Evolutionary conservation across 1,140 invertebrate species (phyloP).

Genomic region (Dendroctonus ponderosae): DNA sequence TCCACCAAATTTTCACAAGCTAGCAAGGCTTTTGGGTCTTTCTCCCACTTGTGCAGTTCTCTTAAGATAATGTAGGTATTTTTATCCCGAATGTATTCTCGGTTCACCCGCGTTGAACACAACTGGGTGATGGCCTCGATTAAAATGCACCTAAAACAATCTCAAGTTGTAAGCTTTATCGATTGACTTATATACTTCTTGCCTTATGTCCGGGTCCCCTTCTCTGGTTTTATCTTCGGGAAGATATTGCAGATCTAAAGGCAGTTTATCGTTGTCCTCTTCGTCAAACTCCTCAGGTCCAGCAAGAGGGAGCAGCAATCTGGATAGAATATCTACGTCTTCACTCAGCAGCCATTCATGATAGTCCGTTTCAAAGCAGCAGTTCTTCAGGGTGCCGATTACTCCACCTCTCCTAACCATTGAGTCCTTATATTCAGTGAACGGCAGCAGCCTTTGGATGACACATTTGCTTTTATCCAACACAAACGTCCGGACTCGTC

Average conservation of each 20-base stretch:
- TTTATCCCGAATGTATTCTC: conserved; percentile 72
- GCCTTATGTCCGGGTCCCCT: conserved; percentile 74
- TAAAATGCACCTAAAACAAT: conserved; percentile 58
- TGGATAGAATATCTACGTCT: conserved; percentile 75
- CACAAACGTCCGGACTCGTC: conserved; percentile 56
- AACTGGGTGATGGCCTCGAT: conserved; percentile 72
- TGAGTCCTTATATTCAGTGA: conserved; percentile 70
- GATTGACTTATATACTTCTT: conserved; percentile 49
- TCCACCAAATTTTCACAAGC: conserved; percentile 87
- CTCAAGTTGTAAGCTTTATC: neutral
- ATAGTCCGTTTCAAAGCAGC: conserved; percentile 69
- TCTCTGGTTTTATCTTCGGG: conserved; percentile 78
- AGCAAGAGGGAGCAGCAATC: conserved; percentile 78
- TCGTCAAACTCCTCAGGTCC: conserved; percentile 87
- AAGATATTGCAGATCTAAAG: conserved; percentile 79
- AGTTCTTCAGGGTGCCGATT: conserved; percentile 65
- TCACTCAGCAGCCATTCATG: conserved; percentile 76
- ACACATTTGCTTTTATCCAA: conserved; percentile 55
- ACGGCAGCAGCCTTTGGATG: conserved; percentile 70
- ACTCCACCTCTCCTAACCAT: conserved; percentile 70
- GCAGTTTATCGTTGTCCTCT: conserved; percentile 84
- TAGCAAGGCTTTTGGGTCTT: conserved; percentile 60
- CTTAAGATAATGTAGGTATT: conserved; percentile 84
- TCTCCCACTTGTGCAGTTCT: conserved; percentile 89
- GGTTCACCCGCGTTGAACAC: conserved; percentile 67